Percentiles rank a stretch among this genome's conserved stretches.
These are phyloP conservation scores for Enteromius mattozi DNA, from an alignment of 2,797 vertebrate species.

Conservation along the genomic window DNA sequence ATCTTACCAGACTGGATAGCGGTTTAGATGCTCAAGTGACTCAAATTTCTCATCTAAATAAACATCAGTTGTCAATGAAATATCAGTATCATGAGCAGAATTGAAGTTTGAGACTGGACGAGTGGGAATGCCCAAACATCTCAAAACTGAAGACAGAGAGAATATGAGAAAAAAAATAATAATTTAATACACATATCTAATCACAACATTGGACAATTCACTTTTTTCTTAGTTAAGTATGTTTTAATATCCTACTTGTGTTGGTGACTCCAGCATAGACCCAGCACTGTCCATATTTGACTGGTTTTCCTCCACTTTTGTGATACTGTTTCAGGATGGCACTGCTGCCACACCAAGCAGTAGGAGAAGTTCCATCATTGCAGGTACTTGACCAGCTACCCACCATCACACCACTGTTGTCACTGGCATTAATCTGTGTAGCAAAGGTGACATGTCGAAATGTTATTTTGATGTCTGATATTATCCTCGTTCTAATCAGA, in stretches of 20 bases:
- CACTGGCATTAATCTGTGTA: conserved; percentile 85
- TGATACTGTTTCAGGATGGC: conserved; percentile 85
- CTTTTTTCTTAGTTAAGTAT: neutral
- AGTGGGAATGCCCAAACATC: conserved; percentile 87
- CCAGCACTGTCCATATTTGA: conserved; percentile 91
- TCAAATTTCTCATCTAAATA: conserved; percentile 89
- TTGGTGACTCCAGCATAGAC: conserved; percentile 86
- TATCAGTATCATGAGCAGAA: conserved; percentile 92
- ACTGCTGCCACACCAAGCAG: conserved; percentile 86
- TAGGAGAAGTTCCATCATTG: conserved; percentile 83
- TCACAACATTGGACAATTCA: neutral
- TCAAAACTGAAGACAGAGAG: conserved; percentile 22
- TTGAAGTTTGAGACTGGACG: conserved; percentile 94
- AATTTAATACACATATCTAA: neutral
- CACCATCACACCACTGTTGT: conserved; percentile 84
- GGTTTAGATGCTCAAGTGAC: conserved; percentile 84
- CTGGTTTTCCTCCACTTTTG: conserved; percentile 69
- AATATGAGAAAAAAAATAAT: neutral
- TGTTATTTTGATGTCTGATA: neutral
- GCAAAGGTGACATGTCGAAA: neutral
- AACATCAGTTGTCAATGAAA: conserved; percentile 89
- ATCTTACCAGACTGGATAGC: conserved; percentile 88
- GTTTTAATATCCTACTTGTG: conserved; percentile 70
- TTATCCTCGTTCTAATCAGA: neutral
- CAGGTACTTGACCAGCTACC: conserved; percentile 86